Base-by-base conservation (phyloP, 2,797 vertebrate genomes). In the Myotis vivesi region DNA sequence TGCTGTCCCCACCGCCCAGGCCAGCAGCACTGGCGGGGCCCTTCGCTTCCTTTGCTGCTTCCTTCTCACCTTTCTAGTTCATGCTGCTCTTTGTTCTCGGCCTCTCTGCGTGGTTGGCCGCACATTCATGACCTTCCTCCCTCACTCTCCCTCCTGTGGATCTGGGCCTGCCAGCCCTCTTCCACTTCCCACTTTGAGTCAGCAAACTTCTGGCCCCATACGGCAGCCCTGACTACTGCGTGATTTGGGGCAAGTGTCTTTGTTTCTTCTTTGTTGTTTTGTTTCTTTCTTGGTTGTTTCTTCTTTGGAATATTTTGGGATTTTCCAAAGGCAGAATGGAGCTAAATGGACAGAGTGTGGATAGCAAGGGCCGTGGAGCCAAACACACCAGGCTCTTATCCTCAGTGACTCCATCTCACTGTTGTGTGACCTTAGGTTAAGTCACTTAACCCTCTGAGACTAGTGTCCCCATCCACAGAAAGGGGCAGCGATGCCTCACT, bases 181-280 rank as follows among this genome's bases (percentile, higher is more conserved):
- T 38, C 1, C 38, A 5, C 73, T n/a, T 72, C 38, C 53, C 15
- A 9, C 73, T 25, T 80, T 22, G 28, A 81, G 33, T 28, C 19
- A 28, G 12, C 8, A 73, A 36, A 1, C 5, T 8, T 44, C 76
- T 20, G 53, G 64, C 59, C 19, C 55, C 17, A 1, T 22, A 30
- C 5, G 2, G 3, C 49, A 87, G 15, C 69, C 76, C 71, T 25
- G 68, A 4, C 5, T 10, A 2, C 33, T 0, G 0, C 2, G 5
- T 76, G 69, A 15, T 77, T 44, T 85, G 59, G 53, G 38, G 55
- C 30, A 5, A 75, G 49, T 38, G 20, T 46, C 23, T 51, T 36
- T 38, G 12, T 84, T 87, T 46, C 49, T 72, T 36, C 4, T 38
- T 59, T 41, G 19, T 79, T 28, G 76, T 53, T 49, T 55, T 41